phyloP scores from a whole-genome alignment of 2,113 vertebrate species.

The Oreocharis arfaki region DNA sequence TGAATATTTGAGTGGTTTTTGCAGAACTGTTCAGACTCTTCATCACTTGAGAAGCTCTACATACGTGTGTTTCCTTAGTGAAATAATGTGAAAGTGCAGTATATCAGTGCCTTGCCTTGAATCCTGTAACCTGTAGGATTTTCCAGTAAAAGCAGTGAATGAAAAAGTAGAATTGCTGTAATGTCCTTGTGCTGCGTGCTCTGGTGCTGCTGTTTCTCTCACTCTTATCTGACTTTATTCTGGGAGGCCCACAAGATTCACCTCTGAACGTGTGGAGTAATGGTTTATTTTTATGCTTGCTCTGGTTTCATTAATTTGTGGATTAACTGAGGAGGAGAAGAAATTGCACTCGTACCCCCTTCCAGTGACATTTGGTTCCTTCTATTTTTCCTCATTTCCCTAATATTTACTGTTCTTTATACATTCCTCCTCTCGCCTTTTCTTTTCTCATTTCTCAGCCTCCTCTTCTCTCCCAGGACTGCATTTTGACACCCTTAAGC shows the following conservation, averaged over 20 bases:
- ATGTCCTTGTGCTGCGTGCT: neutral
- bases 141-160: neutral
- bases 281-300: neutral
- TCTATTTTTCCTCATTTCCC: constrained; percentile 50
- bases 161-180: neutral
- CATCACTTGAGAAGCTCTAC: neutral
- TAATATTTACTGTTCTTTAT: constrained; percentile 56
- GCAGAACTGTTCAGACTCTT: neutral
- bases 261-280: neutral
- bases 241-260: neutral
- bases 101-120: neutral
- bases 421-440: constrained; percentile 19
- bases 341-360: constrained; percentile 17
- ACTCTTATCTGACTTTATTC: neutral
- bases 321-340: constrained; percentile 4
- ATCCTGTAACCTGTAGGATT: neutral
- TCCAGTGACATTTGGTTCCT: constrained; percentile 40
- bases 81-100: neutral
- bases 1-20: neutral
- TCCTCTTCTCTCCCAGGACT: constrained; percentile 9
- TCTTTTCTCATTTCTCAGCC: constrained; percentile 60
- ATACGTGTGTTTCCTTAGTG: neutral
- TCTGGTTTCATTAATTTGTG: constrained; percentile 35
- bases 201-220: neutral
- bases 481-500: constrained; percentile 35